These are phyloP conservation scores for Hassar affinis DNA, from an alignment of 2,113 vertebrate genomes.

Conservation along the genomic window DNA sequence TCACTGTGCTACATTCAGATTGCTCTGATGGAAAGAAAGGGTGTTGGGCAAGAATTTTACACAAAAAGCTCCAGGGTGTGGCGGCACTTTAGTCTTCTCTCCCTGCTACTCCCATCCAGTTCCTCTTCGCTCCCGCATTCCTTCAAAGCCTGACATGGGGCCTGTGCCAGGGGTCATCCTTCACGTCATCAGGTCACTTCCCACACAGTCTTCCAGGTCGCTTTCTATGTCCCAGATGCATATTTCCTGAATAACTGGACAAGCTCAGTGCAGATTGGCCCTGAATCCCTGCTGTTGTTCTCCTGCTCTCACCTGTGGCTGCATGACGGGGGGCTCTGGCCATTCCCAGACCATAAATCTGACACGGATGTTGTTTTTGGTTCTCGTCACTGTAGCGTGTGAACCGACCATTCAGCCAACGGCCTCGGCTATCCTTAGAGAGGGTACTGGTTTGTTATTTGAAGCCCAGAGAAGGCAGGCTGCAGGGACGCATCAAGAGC, in stretches of 20 bases:
- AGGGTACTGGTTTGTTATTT: conserved; percentile 47
- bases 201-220: conserved; percentile 32
- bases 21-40: conserved; percentile 17
- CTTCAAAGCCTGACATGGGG: conserved; percentile 24
- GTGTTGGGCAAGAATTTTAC: conserved; percentile 14
- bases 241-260: conserved; percentile 27
- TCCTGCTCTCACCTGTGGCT: conserved; percentile 50
- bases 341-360: conserved; percentile 57
- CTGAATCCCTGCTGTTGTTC: conserved; percentile 47
- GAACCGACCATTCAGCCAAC: conserved; percentile 44
- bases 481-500: conserved; percentile 17
- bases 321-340: conserved; percentile 31
- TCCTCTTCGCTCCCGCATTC: conserved; percentile 34
- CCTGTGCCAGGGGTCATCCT: conserved; percentile 45
- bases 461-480: conserved; percentile 38
- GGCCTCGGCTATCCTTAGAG: conserved; percentile 42
- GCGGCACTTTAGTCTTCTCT: conserved; percentile 39
- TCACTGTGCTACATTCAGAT: background rate
- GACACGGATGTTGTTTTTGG: conserved; percentile 55
- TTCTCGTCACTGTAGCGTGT: conserved; percentile 47
- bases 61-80: conserved; percentile 36
- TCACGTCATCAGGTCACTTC: conserved; percentile 51
- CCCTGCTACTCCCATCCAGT: conserved; percentile 28
- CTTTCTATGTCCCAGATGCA: conserved; percentile 44
- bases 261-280: conserved; percentile 10